phyloP scores from a whole-genome alignment of 2,113 vertebrate genomes.

The Platysteira castanea region DNA sequence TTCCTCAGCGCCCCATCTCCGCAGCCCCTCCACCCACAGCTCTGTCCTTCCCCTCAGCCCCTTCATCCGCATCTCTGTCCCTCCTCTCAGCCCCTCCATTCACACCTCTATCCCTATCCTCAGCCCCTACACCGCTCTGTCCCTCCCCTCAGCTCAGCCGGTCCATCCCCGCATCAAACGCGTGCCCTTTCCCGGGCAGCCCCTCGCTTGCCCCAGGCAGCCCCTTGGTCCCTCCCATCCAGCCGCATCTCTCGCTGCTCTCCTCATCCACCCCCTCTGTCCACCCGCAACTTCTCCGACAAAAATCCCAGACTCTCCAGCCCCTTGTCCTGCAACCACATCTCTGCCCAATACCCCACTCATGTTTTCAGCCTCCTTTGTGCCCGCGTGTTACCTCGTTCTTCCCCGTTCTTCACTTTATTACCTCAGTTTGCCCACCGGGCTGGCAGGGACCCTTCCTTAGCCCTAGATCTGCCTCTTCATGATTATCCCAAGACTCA shows the following conservation, averaged over 20 bases:
- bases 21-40: not conserved
- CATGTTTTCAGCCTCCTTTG: not conserved
- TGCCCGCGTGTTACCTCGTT: not conserved
- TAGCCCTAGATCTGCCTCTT: not conserved
- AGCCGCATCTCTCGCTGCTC: not conserved
- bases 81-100: not conserved
- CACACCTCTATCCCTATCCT: not conserved
- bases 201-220: not conserved
- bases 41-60: not conserved
- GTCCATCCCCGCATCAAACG: not conserved
- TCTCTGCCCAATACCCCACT: rapidly evolving
- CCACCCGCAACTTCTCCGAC: not conserved
- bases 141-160: not conserved
- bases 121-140: not conserved
- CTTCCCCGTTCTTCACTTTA: not conserved
- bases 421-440: not conserved
- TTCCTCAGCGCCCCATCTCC: not conserved
- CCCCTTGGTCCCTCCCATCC: not conserved
- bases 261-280: not conserved
- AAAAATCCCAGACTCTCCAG: not conserved
- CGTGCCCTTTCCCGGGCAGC: not conserved
- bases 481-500: rapidly evolving
- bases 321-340: not conserved
- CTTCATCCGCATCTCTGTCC: not conserved
- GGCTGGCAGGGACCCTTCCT: not conserved